These are phyloP conservation scores for Mormoops blainvillei DNA, from an alignment of 2,113 vertebrate genomes.

Conservation along the genomic window DNA sequence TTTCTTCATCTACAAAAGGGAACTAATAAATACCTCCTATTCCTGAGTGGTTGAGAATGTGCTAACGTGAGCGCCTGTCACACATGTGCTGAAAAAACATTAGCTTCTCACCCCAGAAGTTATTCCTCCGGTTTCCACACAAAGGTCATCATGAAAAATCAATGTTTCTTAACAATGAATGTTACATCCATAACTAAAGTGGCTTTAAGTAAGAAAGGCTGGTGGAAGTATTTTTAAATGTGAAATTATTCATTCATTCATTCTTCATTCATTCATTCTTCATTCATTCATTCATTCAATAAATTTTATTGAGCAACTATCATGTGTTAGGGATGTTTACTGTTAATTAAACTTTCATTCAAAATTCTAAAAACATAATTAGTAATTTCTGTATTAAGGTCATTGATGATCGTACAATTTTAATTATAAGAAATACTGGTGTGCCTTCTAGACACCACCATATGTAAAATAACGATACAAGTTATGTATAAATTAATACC, in stretches of 20 bases:
- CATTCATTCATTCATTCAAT: background rate
- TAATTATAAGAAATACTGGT: background rate
- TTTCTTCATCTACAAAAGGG: background rate
- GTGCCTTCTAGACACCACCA: background rate
- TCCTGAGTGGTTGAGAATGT: background rate
- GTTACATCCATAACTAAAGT: conserved; percentile 7
- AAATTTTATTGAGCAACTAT: background rate
- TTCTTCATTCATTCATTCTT: background rate
- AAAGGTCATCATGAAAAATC: background rate
- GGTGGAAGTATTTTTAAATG: conserved; percentile 6
- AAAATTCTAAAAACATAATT: background rate
- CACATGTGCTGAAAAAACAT: background rate
- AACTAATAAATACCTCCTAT: background rate
- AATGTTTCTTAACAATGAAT: background rate
- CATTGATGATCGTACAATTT: background rate
- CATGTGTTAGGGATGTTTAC: background rate
- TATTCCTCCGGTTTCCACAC: background rate
- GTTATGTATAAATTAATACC: background rate
- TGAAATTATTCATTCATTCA: background rate
- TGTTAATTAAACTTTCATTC: conserved; percentile 15
- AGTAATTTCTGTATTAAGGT: background rate
- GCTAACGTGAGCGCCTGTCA: background rate
- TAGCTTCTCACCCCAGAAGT: background rate
- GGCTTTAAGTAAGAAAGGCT: background rate
- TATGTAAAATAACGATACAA: background rate